phyloP scores from a whole-genome alignment of 1,140 invertebrate species.

The Carcinoscorpius rotundicauda region DNA sequence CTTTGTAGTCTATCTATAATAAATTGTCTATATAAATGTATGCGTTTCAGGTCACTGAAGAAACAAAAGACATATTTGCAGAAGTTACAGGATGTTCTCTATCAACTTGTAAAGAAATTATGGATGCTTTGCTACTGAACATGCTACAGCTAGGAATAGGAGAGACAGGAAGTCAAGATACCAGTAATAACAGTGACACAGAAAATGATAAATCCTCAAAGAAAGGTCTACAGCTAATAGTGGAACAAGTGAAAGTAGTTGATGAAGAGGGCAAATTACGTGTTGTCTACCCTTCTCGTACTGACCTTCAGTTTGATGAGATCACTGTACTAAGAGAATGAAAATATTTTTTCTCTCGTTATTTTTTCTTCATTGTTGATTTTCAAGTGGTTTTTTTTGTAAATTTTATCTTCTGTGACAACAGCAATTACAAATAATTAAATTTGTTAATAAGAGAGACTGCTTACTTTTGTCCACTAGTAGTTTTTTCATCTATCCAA shows the following conservation, averaged over 20 bases:
- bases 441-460: no score
- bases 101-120: slow-evolving; percentile 50
- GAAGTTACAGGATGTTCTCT: slow-evolving; percentile 62
- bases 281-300: slow-evolving; percentile 59
- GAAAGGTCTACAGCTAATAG: slow-evolving; percentile 28
- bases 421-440: no score
- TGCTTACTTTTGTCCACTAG: no score
- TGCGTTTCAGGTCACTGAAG: slow-evolving; percentile 33
- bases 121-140: slow-evolving; percentile 51
- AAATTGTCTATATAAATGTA: neutral
- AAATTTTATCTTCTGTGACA: no score
- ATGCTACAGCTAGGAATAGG: slow-evolving; percentile 40
- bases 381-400: no score
- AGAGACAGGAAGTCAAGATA: slow-evolving; percentile 5
- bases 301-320: slow-evolving; percentile 42
- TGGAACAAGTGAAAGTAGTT: slow-evolving; percentile 56
- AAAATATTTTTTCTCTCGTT: neutral
- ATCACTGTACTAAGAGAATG: slow-evolving; percentile 16
- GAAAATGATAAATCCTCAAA: slow-evolving; percentile 13
- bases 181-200: slow-evolving; percentile 34
- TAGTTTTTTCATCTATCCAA: no score
- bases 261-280: slow-evolving; percentile 54
- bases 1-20: no score
- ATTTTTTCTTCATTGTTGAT: no score
- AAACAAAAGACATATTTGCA: slow-evolving; percentile 53